phyloP scores from a whole-genome alignment of 2,113 vertebrate species.

The Pterocles gutturalis region DNA sequence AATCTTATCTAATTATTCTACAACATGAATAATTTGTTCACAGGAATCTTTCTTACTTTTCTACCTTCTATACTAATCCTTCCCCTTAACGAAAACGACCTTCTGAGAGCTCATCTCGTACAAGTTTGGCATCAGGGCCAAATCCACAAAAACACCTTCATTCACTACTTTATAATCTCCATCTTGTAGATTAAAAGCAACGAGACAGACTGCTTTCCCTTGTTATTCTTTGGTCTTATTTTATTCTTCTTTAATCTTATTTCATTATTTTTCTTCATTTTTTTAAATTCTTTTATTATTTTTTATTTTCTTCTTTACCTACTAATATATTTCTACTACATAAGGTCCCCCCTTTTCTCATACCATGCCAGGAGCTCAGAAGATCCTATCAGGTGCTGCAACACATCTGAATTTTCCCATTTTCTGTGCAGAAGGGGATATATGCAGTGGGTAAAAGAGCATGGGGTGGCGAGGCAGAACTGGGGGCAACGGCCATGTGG shows the following conservation, averaged over 20 bases:
- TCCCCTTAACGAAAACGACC: not conserved
- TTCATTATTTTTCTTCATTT: too few species aligned
- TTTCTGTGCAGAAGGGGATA: not conserved
- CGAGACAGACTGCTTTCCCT: not conserved
- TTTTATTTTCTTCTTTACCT: not conserved
- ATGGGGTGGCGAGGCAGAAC: accelerated
- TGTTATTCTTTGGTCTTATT: not conserved
- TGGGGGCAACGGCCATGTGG: accelerated
- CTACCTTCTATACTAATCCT: not conserved
- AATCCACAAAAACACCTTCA: not conserved
- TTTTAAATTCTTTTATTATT: too few species aligned
- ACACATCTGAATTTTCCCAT: not conserved
- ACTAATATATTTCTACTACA: accelerated
- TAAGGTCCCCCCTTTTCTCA: not conserved
- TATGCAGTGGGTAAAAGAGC: not conserved
- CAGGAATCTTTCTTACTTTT: not conserved
- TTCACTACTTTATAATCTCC: not conserved
- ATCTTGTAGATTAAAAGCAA: not conserved
- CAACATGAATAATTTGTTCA: not conserved
- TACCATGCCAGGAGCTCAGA: not conserved
- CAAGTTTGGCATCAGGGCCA: not conserved
- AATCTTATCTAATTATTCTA: not conserved
- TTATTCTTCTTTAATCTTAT: not conserved
- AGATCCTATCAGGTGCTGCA: too few species aligned
- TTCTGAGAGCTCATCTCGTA: not conserved